Conservation (phyloP, 2,888 invertebrate genomes). For the Escarpia spicata region DNA sequence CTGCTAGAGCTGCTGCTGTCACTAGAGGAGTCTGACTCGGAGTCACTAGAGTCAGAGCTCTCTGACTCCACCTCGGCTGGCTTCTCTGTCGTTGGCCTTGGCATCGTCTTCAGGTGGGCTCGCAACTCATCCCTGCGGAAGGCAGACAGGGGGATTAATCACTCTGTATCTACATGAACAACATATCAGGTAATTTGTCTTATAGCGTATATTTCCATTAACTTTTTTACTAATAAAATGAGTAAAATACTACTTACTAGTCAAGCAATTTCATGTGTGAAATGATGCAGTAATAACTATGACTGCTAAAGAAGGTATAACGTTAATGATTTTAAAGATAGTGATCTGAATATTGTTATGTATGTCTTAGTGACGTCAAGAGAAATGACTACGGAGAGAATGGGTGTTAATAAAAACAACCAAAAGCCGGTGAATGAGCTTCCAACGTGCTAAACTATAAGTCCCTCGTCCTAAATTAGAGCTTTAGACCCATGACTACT, state of each 20-base stretch:
- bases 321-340: no score
- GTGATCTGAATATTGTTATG: no score
- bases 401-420: conserved; percentile 18
- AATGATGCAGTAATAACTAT: neutral
- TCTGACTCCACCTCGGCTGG: conserved; percentile 1
- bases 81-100: conserved; percentile 61
- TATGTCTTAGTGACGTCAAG: no score
- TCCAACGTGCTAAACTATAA: no score
- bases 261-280: no score
- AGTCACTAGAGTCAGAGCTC: conserved; percentile 46
- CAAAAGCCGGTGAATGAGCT: no score
- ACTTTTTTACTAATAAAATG: neutral
- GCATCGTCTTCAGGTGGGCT: conserved; percentile 84
- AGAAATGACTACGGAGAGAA: neutral
- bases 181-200: no score
- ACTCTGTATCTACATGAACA: neutral
- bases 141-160: neutral
- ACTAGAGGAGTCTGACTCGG: conserved; percentile 31
- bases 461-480: no score
- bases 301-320: neutral
- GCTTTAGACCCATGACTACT: no score
- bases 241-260: no score
- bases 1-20: conserved; percentile 19
- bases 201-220: no score
- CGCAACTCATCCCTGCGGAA: conserved; percentile 79